These are phyloP conservation scores for Heliconius charithonia DNA, from an alignment of 2,888 invertebrate genomes.

Conservation along the genomic window DNA sequence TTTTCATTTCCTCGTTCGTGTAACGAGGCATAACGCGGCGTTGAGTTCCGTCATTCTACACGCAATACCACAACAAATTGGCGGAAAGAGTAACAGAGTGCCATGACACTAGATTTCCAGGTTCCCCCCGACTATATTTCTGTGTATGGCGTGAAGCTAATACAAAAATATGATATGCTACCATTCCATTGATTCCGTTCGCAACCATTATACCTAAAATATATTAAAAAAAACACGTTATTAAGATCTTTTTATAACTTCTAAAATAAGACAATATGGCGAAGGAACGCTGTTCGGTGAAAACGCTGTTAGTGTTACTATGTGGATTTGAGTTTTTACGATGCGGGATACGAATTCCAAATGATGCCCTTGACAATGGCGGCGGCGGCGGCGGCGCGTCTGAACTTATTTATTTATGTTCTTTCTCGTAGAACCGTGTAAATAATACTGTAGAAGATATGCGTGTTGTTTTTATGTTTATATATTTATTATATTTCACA, in stretches of 20 bases:
- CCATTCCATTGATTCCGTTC: no score
- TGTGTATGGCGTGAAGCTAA: background rate
- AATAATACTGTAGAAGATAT: background rate
- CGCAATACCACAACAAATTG: background rate
- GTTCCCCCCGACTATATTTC: background rate
- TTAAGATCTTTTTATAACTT: background rate
- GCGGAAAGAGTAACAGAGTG: background rate
- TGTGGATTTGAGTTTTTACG: background rate
- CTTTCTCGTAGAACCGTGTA: background rate
- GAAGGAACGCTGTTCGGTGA: background rate
- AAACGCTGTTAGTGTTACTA: background rate
- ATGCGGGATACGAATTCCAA: constrained; percentile 18
- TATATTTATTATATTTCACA: background rate
- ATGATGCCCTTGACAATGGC: constrained; percentile 22
- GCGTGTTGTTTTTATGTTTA: background rate
- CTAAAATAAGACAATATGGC: background rate
- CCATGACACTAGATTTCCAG: background rate
- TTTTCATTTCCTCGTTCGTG: background rate
- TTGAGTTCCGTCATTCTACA: background rate
- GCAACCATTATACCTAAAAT: background rate
- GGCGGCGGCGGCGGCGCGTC: background rate
- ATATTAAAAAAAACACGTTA: background rate
- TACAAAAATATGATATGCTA: background rate
- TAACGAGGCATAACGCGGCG: background rate
- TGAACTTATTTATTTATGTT: background rate